Conservation (phyloP, 2,113 vertebrate genomes). For the Chaetodon trifascialis region DNA sequence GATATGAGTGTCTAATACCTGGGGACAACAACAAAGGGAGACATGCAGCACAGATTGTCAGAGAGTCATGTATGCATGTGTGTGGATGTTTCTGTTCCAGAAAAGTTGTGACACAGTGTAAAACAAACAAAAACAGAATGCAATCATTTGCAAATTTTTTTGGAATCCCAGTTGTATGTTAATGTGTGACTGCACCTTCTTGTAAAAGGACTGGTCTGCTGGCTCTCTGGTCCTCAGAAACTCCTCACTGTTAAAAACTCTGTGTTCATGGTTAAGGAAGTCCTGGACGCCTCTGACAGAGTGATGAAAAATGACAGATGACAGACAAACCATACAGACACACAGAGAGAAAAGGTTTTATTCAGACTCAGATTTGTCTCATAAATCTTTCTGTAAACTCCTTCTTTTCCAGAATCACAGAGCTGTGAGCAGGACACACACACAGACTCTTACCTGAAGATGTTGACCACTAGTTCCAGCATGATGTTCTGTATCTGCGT, state of each 20-base stretch:
- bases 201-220: conserved; percentile 90
- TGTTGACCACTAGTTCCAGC: conserved; percentile 91
- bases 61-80: not conserved
- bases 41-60: not conserved
- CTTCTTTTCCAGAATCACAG: not conserved
- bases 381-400: not conserved
- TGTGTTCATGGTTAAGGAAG: conserved; percentile 93
- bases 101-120: no score
- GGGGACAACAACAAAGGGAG: conserved; percentile 36
- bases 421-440: not conserved
- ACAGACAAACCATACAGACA: not conserved
- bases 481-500: conserved; percentile 87
- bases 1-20: conserved; percentile 95
- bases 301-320: not conserved
- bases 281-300: conserved; percentile 90
- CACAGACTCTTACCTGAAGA: conserved; percentile 88
- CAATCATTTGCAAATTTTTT: no score
- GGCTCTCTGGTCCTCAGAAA: conserved; percentile 91
- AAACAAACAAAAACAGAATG: no score
- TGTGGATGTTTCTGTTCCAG: not conserved
- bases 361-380: not conserved
- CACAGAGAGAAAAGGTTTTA: not conserved
- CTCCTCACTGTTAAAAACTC: conserved; percentile 97
- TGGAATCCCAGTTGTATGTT: no score
- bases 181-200: conserved; percentile 84